Base-by-base conservation (phyloP, 1,140 invertebrate genomes). In the Drosophila sp. region DNA sequence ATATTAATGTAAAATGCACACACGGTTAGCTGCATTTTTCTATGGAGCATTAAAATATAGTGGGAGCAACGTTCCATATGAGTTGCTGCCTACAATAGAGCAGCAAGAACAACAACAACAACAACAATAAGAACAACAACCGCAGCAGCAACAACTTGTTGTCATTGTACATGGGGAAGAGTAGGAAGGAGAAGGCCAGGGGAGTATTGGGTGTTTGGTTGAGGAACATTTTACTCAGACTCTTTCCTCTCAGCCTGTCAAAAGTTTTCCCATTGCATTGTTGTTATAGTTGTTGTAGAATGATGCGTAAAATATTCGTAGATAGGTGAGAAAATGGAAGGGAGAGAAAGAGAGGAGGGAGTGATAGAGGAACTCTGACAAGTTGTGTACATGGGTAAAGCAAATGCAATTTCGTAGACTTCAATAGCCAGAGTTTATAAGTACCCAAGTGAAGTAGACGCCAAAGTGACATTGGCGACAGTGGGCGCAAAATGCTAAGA, bases 1-100 rank as follows among this genome's bases (percentile, higher is more conserved):
- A 87, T 87, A 87, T 87, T 87, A 87, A 87, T 87, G 82, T 64
- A 79, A 81, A 87, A 89, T 82, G 83, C 83, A 89, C 78, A 86
- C 82, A 87, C 75, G 82, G 82, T 82, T 89, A 87, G 83, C 76
- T 89, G 78, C 78, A 72, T 87, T 86, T 87, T 86, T 81, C 82
- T 79, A 89, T 89, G 73, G 56, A 50, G 66, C 83, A 87, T 87
- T 82, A 82, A 89, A 89, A 82, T 87, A 87, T 86, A 87, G 82
- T 82, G 82, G 64, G 78, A 82, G 82, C 82, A 82, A 40, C 76
- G 82, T 87, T 87, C 82, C 82, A 87, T 87, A 76, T 79, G 82
- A 87, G 82, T 87, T 89, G 78, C 67, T 79, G 56, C 82, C 82
- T 70, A 89, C 79, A 87, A 86, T 86, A 57, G 80, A 18, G 27